Conservation (phyloP, 2,113 vertebrate species). For the Epinephelus fuscoguttatus region DNA sequence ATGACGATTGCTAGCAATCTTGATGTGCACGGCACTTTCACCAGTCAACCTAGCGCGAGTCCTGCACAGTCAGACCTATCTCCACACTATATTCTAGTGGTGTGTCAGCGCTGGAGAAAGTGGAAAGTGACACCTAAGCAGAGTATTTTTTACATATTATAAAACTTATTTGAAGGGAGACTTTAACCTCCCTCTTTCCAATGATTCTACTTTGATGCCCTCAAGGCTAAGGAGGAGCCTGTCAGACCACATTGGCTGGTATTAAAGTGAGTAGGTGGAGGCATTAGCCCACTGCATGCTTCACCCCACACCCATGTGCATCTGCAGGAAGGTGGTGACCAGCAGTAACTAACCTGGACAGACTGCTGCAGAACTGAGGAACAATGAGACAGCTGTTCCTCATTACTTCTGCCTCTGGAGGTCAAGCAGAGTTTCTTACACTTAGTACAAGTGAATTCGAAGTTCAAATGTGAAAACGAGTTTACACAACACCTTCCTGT, state of each 20-base stretch:
- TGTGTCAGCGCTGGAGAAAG: too few relatives aligned
- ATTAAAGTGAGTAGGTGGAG: slow-evolving; percentile 51
- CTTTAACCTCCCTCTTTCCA: not conserved
- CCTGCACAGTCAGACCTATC: too few relatives aligned
- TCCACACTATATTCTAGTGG: too few relatives aligned
- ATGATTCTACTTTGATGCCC: not conserved
- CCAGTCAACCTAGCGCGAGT: too few relatives aligned
- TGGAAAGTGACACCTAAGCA: too few relatives aligned
- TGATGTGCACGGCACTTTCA: too few relatives aligned
- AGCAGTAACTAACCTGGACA: slow-evolving; percentile 19
- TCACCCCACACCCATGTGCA: slow-evolving; percentile 29
- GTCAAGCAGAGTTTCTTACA: slow-evolving; percentile 7
- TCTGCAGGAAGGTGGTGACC: slow-evolving; percentile 33
- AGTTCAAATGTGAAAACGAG: not conserved
- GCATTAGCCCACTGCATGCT: slow-evolving; percentile 33
- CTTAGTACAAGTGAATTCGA: not conserved
- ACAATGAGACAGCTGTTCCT: slow-evolving; percentile 46
- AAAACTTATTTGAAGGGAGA: too few relatives aligned
- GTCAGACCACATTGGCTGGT: slow-evolving; percentile 58
- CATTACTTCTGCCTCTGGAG: slow-evolving; percentile 17
- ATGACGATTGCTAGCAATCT: too few relatives aligned
- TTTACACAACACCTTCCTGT: not conserved
- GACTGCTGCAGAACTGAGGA: not conserved
- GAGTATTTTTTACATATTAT: too few relatives aligned
- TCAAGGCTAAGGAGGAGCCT: slow-evolving; percentile 17